These are phyloP conservation scores for Centrocercus urophasianus DNA, from an alignment of 2,113 vertebrate species.

Conservation along the genomic window DNA sequence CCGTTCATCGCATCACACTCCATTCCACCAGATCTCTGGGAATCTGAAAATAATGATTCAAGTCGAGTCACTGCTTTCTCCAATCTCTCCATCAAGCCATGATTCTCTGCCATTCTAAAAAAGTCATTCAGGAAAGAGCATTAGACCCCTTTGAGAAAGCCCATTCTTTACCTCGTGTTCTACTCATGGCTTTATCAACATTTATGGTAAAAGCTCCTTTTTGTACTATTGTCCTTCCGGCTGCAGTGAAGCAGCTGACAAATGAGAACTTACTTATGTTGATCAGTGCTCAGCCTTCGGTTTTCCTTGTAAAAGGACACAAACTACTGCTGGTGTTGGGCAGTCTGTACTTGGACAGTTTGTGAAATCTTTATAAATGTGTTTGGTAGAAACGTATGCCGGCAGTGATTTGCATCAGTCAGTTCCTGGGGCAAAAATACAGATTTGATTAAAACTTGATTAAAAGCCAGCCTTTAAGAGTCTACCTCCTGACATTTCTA, in stretches of 20 bases:
- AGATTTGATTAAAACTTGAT: neutral
- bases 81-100: constrained; percentile 89
- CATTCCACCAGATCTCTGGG: constrained; percentile 65
- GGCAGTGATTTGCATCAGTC: neutral
- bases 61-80: constrained; percentile 90
- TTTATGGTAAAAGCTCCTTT: neutral
- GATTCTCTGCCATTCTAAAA: constrained; percentile 84
- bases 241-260: neutral
- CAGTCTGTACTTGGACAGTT: neutral
- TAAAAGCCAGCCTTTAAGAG: neutral
- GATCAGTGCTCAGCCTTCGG: neutral
- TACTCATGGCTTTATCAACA: neutral
- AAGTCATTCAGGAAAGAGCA: neutral
- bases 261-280: neutral
- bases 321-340: neutral
- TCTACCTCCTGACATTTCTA: neutral
- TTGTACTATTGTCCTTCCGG: neutral
- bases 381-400: neutral
- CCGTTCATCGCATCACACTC: constrained; percentile 77
- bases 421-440: neutral
- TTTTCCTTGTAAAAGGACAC: neutral
- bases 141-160: neutral
- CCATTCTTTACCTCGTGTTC: neutral
- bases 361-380: neutral
- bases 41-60: constrained; percentile 83